Evolutionary conservation across 2,113 vertebrate genomes (phyloP).

Genomic region (Pygoscelis antarcticus): DNA sequence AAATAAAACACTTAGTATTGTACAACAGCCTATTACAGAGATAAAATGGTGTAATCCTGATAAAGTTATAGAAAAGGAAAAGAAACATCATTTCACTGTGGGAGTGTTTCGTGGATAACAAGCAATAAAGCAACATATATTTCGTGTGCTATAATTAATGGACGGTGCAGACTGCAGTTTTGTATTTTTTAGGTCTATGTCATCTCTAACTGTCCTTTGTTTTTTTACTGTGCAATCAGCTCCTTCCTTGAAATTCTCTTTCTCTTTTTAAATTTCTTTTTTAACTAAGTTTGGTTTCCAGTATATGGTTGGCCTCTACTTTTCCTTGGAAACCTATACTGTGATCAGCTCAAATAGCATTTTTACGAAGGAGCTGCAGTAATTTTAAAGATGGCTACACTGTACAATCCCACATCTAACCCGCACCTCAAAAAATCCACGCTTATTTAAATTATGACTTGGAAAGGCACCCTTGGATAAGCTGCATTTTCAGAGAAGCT

Average conservation of each 20-base stretch:
- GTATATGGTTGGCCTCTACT: not conserved
- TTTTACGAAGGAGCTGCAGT: not conserved
- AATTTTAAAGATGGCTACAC: not conserved
- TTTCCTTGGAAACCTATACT: not conserved
- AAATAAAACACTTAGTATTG: conserved; percentile 43
- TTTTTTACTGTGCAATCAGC: not conserved
- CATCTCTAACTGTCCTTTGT: not conserved
- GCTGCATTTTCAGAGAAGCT: not conserved
- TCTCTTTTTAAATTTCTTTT: not conserved
- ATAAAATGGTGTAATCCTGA: conserved; percentile 32
- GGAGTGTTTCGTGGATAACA: conserved; percentile 1
- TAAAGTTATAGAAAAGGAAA: conserved; percentile 19
- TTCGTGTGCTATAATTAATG: conserved; percentile 14
- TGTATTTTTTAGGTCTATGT: not conserved
- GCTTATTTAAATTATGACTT: not conserved
- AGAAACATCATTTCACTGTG: conserved; percentile 21
- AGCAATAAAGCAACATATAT: conserved; percentile 16
- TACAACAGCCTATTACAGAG: conserved; percentile 30
- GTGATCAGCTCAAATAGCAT: not conserved
- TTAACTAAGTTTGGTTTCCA: not conserved
- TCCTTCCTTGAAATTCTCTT: not conserved
- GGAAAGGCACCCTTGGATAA: not conserved
- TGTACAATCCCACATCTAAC: not conserved
- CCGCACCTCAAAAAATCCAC: not conserved
- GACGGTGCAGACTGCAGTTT: not conserved